A percentile compares a stretch with the other conserved stretches of the same genome.
Evolutionary conservation across 1,140 invertebrate genomes (phyloP).

Genomic region (Muscidifurax raptorellus): DNA sequence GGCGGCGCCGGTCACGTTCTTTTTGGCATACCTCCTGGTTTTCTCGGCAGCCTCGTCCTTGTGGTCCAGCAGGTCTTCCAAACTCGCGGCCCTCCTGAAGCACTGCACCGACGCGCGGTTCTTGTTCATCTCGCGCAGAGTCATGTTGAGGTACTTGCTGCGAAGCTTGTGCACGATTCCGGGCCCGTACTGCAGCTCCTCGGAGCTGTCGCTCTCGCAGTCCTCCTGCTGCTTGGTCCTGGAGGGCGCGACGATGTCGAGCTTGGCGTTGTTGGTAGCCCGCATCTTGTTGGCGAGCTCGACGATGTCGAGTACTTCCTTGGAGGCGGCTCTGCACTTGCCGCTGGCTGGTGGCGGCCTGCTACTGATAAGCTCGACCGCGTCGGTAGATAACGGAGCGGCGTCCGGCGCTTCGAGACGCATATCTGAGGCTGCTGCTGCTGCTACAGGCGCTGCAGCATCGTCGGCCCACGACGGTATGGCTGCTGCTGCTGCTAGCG

Average conservation of each 20-base stretch:
- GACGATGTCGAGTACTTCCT: constrained; percentile 25
- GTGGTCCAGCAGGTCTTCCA: constrained; percentile 89
- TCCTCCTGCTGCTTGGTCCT: constrained; percentile 61
- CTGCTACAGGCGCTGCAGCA: neutral
- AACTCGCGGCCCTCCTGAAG: constrained; percentile 86
- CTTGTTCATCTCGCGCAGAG: constrained; percentile 80
- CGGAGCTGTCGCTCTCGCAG: constrained; percentile 78
- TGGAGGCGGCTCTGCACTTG: constrained; percentile 30
- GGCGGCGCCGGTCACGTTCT: constrained; percentile 48
- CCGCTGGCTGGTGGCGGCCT: neutral
- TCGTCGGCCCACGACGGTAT: constrained; percentile 65
- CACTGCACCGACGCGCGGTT: constrained; percentile 79
- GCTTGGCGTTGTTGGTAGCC: constrained; percentile 32
- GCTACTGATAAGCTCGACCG: neutral
- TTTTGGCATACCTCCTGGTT: constrained; percentile 63
- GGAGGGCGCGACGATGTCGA: neutral
- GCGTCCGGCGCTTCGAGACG: constrained; percentile 68
- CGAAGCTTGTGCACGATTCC: constrained; percentile 92
- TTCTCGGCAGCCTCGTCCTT: constrained; percentile 65
- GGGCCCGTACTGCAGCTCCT: constrained; percentile 92
- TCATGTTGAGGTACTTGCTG: constrained; percentile 88
- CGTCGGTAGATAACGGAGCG: constrained; percentile 62
- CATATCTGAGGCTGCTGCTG: constrained; percentile 57
- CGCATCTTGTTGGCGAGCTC: constrained; percentile 50
- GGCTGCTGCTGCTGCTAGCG: constrained; percentile 29